phyloP scores from a whole-genome alignment of 2,888 invertebrate species.

The Tetrapedia diversipes region DNA sequence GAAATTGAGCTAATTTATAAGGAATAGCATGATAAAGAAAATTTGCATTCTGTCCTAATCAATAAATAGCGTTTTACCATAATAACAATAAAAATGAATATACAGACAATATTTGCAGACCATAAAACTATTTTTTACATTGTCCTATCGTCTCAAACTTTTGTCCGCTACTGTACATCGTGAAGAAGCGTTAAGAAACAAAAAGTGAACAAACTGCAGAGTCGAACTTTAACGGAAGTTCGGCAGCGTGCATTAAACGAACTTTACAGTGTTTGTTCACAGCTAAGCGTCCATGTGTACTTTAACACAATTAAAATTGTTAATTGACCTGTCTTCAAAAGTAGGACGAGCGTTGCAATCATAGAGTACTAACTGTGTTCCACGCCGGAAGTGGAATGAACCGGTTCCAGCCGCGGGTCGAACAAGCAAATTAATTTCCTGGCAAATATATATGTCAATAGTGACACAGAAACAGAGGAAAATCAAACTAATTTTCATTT shows the following conservation, averaged over 20 bases:
- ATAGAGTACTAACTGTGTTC: background rate
- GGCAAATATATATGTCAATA: background rate
- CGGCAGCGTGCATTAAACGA: background rate
- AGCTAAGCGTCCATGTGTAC: conserved; percentile 2
- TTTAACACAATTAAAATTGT: conserved; percentile 27
- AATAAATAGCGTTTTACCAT: no score
- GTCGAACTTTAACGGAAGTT: conserved; percentile 9
- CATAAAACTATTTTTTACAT: no score
- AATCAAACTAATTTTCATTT: background rate
- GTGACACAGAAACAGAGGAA: background rate
- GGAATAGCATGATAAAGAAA: no score
- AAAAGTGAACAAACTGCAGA: background rate
- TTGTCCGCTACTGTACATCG: no score
- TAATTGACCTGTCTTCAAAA: conserved; percentile 32
- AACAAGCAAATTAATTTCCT: conserved; percentile 11
- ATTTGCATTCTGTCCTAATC: no score
- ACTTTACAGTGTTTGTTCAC: conserved; percentile 4
- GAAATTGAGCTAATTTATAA: no score
- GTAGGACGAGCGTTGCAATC: background rate
- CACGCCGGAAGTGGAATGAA: background rate
- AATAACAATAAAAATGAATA: no score
- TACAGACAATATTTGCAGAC: no score
- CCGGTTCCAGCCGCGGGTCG: background rate
- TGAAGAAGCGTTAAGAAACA: background rate
- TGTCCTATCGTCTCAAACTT: no score